Percentiles rank a stretch among this genome's conserved stretches.
Conservation (phyloP, 2,888 invertebrate genomes). For the Branchipolynoe longqiensis region DNA sequence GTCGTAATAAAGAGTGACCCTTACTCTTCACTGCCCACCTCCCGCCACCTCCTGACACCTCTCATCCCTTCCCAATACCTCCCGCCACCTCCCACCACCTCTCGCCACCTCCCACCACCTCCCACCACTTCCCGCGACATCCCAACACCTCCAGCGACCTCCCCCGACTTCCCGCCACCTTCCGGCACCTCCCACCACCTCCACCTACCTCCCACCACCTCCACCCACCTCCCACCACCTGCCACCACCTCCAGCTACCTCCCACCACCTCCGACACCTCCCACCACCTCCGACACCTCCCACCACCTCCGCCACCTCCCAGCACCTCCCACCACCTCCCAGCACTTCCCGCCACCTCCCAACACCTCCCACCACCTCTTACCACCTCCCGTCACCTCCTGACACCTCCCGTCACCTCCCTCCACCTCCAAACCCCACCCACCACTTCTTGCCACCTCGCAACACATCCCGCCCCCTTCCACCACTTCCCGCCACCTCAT, state of each 20-base stretch:
- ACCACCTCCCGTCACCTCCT: background rate
- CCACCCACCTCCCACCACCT: background rate
- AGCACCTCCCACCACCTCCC: background rate
- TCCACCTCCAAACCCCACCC: background rate
- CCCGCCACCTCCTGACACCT: background rate
- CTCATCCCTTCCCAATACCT: background rate
- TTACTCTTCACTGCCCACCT: no score
- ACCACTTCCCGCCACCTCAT: background rate
- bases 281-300: conserved; percentile 1
- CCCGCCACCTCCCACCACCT: background rate
- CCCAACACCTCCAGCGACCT: background rate
- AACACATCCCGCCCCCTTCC: background rate
- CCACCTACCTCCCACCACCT: background rate
- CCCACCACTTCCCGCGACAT: background rate
- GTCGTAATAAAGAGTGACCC: no score
- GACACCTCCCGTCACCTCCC: background rate
- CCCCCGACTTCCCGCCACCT: background rate
- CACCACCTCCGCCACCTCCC: background rate
- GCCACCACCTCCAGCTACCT: background rate
- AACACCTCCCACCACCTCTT: background rate
- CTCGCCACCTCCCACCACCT: background rate
- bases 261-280: background rate
- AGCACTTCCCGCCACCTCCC: background rate
- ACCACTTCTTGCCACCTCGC: background rate
- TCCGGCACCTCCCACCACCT: background rate